Conservation (phyloP, 2,797 vertebrate species). For the Picus viridis region DNA sequence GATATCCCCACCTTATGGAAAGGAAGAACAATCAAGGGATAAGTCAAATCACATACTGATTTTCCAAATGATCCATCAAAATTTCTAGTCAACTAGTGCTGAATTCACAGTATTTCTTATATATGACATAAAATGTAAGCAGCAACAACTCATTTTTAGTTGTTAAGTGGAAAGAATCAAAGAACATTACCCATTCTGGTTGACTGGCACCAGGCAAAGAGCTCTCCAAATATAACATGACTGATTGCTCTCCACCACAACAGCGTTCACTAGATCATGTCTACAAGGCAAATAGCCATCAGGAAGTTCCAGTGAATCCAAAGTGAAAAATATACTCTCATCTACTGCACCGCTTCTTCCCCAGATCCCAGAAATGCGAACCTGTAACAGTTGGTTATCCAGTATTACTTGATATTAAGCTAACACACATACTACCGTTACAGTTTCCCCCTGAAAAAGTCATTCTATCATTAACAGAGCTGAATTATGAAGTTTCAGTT, state of each 20-base stretch:
- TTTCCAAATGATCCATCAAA: not conserved
- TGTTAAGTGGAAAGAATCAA: not conserved
- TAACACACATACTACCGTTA: not conserved
- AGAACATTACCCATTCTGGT: conserved; percentile 74
- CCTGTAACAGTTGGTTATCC: conserved; percentile 74
- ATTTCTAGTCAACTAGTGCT: not conserved
- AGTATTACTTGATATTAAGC: not conserved
- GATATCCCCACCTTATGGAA: not conserved
- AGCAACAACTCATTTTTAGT: not conserved
- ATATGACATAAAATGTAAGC: not conserved
- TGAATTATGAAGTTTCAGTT: not conserved
- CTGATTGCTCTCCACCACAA: conserved; percentile 94
- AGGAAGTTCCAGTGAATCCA: conserved; percentile 88
- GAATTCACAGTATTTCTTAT: not conserved
- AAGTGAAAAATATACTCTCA: conserved; percentile 88
- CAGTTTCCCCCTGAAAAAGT: not conserved
- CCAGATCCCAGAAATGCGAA: conserved; percentile 84
- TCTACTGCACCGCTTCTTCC: conserved; percentile 86
- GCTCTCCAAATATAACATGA: conserved; percentile 92
- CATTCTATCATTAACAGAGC: not conserved
- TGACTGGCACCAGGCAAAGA: conserved; percentile 87
- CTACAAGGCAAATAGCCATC: conserved; percentile 81
- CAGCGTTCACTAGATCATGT: conserved; percentile 85
- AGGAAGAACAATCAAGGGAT: not conserved
- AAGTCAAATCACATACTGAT: not conserved